A percentile compares a stretch with the other conserved stretches of the same genome.
Evolutionary conservation across 1,140 invertebrate genomes (phyloP).

Genomic region (Phortica variegata): DNA sequence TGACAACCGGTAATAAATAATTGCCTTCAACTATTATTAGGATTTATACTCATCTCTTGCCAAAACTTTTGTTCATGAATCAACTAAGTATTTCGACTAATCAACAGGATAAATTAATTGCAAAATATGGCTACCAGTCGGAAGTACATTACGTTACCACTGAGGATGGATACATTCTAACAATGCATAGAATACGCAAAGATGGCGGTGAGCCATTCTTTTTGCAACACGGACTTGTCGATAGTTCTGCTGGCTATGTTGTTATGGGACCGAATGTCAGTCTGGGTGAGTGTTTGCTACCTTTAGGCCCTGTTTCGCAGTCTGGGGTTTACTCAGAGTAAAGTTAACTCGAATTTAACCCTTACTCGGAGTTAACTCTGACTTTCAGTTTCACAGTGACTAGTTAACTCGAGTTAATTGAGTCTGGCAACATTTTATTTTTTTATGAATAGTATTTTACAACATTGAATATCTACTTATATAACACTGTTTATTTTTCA

Average conservation of each 20-base stretch:
- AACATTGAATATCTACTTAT: too few species aligned
- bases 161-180: constrained; percentile 62
- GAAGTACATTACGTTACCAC: constrained; percentile 62
- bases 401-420: too few species aligned
- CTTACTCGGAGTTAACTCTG: too few species aligned
- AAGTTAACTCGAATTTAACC: too few species aligned
- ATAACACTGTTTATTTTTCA: too few species aligned
- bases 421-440: too few species aligned
- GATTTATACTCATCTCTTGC: too few species aligned
- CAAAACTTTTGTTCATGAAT: not conserved
- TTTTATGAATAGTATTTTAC: too few species aligned
- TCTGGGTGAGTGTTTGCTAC: constrained; percentile 57
- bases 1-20: constrained; percentile 4
- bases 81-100: constrained; percentile 15
- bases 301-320: too few species aligned
- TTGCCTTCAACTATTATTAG: too few species aligned
- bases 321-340: too few species aligned
- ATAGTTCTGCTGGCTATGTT: constrained; percentile 63
- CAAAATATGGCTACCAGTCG: constrained; percentile 62
- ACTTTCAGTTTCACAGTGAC: too few species aligned
- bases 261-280: constrained; percentile 61
- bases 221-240: constrained; percentile 68
- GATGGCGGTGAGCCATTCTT: constrained; percentile 59
- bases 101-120: constrained; percentile 57
- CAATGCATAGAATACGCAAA: constrained; percentile 56